Evolutionary conservation across 2,888 invertebrate species (phyloP), one percentile per base, ranked within the genome.

Genomic region (Lysandra coridon): DNA sequence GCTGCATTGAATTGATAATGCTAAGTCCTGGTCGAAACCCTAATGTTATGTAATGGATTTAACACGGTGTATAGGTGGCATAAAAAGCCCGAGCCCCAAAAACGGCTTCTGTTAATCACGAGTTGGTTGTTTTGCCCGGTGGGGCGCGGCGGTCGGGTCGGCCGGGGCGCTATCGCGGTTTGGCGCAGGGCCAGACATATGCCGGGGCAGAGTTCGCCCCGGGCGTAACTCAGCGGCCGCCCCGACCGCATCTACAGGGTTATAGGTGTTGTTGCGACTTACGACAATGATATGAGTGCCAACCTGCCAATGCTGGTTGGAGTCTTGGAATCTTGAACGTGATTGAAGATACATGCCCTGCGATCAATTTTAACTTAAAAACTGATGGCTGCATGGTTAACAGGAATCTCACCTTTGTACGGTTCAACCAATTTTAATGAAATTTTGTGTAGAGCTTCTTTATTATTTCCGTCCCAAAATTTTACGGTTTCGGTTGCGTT

Each of bases 21-120:
- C 23, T 69, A 69, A 5, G 14, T 17, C 14, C 69, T 30, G 64
- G 64, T 64, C 30, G 64, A 69, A 69, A 69, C 69, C 33, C 14
- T 69, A 76, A 33, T 53, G 76, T 76, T 76, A 53, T 76, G 53
- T 76, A 76, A 76, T 76, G 53, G 33, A 75, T 76, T 57, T 10
- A 53, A 23, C 53, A 14, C 57, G 49, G 33, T 57, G 17, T 76
- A 76, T 17, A 33, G 76, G 57, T 57, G 33, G 76, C 76, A 74
- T 44, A 73, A 69, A 73, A 75, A 74, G 73, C n/a, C 44, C 44
- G 73, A 74, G 74, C 80, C 80, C 80, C 78, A 81, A 77, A 81
- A 81, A 81, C 80, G 80, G 60, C 73, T 40, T 33, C 53, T 80
- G 80, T 78, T 83, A 82, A 80, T 82, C 81, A 81, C 78, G 78